Evolutionary conservation across 2,888 invertebrate genomes (phyloP).

Genomic region (Oligia fasciuncula): DNA sequence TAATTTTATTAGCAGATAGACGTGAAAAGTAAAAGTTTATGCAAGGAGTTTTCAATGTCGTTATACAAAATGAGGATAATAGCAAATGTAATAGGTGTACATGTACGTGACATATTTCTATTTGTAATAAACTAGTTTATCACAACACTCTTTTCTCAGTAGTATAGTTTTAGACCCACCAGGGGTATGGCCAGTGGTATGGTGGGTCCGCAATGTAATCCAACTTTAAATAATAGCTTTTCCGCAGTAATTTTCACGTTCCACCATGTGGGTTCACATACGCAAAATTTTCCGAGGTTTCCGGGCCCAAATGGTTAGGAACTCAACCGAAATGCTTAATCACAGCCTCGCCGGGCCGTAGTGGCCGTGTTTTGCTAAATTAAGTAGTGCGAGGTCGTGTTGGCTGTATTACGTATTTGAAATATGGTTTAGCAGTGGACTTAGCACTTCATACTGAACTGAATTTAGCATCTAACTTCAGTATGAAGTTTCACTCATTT

Average conservation of each 20-base stretch:
- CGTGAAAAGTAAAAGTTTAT: too few species aligned
- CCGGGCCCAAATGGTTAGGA: slow-evolving; percentile 37
- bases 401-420: slow-evolving; percentile 21
- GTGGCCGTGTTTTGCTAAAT: slow-evolving; percentile 43
- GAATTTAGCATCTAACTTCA: neutral
- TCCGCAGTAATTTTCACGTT: slow-evolving; percentile 11
- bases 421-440: slow-evolving; percentile 13
- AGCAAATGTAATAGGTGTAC: too few species aligned
- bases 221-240: slow-evolving; percentile 8
- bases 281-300: slow-evolving; percentile 30
- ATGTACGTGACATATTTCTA: too few species aligned
- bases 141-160: too few species aligned
- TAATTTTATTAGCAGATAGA: too few species aligned
- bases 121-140: too few species aligned
- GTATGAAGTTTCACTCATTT: neutral
- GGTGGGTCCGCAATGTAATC: neutral
- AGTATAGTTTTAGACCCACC: too few species aligned
- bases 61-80: too few species aligned
- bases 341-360: slow-evolving; percentile 25
- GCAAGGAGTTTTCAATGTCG: too few species aligned
- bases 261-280: neutral
- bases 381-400: slow-evolving; percentile 33
- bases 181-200: too few species aligned
- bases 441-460: too few species aligned
- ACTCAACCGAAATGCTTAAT: slow-evolving; percentile 45